phyloP scores from a whole-genome alignment of 2,888 invertebrate genomes.

The Ctenicera cuprea region DNA sequence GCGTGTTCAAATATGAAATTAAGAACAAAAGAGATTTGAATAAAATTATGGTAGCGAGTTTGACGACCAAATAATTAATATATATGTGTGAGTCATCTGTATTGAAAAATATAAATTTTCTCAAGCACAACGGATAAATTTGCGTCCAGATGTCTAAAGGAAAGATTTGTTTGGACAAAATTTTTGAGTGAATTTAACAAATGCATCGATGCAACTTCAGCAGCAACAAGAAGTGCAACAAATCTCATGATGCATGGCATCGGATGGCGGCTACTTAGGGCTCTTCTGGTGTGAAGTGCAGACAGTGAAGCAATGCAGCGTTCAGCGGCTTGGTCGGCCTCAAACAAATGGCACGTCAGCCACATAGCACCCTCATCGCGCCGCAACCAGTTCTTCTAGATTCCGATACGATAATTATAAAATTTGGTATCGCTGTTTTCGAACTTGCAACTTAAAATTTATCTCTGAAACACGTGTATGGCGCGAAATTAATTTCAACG shows the following conservation, averaged over 20 bases:
- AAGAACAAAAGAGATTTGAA: constrained; percentile 16
- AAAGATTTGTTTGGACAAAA: constrained; percentile 34
- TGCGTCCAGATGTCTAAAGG: constrained; percentile 3
- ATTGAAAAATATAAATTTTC: constrained; percentile 24
- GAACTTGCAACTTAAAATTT: constrained; percentile 64
- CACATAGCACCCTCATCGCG: constrained; percentile 65
- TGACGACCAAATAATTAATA: constrained; percentile 28
- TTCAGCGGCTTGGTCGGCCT: constrained; percentile 60
- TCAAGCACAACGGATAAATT: constrained; percentile 11
- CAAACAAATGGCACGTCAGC: constrained; percentile 68
- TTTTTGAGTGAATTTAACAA: constrained; percentile 38
- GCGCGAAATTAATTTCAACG: constrained; percentile 64
- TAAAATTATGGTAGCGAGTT: constrained; percentile 2
- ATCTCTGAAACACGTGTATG: constrained; percentile 64
- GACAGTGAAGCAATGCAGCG: constrained; percentile 61
- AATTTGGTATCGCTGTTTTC: constrained; percentile 69
- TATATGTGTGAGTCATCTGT: constrained; percentile 6
- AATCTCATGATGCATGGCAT: constrained; percentile 45
- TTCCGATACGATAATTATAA: constrained; percentile 71
- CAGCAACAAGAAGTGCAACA: constrained; percentile 35
- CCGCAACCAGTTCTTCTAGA: constrained; percentile 70
- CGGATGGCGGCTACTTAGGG: constrained; percentile 49
- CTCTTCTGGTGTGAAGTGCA: constrained; percentile 54
- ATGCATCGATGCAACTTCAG: constrained; percentile 31
- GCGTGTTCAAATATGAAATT: background rate